phyloP scores from a whole-genome alignment of 2,888 invertebrate species.

The Ectemnius continuus region DNA sequence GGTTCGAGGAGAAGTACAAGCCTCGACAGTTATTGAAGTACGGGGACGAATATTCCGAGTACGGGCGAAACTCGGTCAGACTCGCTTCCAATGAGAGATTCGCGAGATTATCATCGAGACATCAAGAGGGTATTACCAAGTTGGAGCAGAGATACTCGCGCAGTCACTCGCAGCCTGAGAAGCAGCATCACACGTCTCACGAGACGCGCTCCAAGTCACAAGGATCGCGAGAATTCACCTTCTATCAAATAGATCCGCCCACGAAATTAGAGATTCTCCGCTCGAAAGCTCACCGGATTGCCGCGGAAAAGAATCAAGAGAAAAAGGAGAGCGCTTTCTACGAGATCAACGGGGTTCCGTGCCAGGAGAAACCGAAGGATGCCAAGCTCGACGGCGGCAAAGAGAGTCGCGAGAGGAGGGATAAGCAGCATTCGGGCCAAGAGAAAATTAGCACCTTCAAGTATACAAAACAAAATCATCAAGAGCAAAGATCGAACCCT shows the following conservation, averaged over 20 bases:
- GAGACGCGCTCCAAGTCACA: constrained; percentile 73
- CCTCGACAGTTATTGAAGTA: constrained; percentile 67
- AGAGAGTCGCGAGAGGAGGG: constrained; percentile 57
- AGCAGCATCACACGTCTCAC: constrained; percentile 66
- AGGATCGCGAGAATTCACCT: constrained; percentile 68
- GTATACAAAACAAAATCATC: constrained; percentile 46
- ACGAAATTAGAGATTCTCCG: constrained; percentile 59
- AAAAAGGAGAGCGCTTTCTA: constrained; percentile 72
- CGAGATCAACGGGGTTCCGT: constrained; percentile 70
- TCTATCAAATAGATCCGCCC: constrained; percentile 71
- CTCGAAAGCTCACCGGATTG: constrained; percentile 62
- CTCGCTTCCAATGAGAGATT: constrained; percentile 56
- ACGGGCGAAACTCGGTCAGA: constrained; percentile 63
- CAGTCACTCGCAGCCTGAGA: constrained; percentile 73
- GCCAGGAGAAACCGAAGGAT: constrained; percentile 61
- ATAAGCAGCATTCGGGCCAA: constrained; percentile 42
- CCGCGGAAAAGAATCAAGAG: constrained; percentile 55
- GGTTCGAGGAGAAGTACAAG: constrained; percentile 72
- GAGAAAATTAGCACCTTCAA: constrained; percentile 52
- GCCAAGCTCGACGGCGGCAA: constrained; percentile 56
- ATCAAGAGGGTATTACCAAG: constrained; percentile 58
- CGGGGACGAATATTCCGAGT: constrained; percentile 69
- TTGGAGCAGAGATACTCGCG: constrained; percentile 66
- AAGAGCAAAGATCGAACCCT: constrained; percentile 63
- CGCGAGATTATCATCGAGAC: constrained; percentile 46